These are phyloP conservation scores for Sarcoramphus papa DNA, from an alignment of 2,797 vertebrate genomes.

Conservation along the genomic window DNA sequence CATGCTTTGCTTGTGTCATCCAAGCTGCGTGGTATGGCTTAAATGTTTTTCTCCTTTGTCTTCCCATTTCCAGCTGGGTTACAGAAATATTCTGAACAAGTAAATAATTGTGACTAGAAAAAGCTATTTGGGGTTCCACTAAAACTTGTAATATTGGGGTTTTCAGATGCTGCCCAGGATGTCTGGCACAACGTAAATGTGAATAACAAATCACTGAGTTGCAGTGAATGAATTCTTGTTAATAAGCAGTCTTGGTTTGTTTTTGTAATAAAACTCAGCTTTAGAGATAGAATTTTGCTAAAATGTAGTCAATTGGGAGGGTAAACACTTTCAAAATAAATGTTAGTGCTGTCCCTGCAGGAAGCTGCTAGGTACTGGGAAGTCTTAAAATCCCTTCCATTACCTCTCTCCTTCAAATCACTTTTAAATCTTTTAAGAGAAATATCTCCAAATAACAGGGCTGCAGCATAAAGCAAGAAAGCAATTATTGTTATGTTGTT, in stretches of 20 bases:
- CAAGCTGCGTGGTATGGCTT: background rate
- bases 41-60: background rate
- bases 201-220: background rate
- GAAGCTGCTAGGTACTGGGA: background rate
- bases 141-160: background rate
- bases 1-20: background rate
- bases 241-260: background rate
- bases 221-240: background rate
- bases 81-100: background rate
- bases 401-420: background rate
- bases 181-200: background rate
- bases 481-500: background rate
- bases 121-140: background rate
- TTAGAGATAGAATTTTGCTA: background rate
- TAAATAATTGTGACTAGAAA: background rate
- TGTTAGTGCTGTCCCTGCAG: background rate
- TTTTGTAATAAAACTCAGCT: background rate
- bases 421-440: background rate
- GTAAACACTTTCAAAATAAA: background rate
- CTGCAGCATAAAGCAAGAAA: background rate
- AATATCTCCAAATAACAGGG: background rate
- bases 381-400: background rate
- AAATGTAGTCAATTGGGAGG: background rate
- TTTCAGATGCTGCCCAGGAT: background rate
- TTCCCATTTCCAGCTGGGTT: background rate